phyloP scores from a whole-genome alignment of 1,140 invertebrate genomes.

The Caenorhabditis tropicalis region DNA sequence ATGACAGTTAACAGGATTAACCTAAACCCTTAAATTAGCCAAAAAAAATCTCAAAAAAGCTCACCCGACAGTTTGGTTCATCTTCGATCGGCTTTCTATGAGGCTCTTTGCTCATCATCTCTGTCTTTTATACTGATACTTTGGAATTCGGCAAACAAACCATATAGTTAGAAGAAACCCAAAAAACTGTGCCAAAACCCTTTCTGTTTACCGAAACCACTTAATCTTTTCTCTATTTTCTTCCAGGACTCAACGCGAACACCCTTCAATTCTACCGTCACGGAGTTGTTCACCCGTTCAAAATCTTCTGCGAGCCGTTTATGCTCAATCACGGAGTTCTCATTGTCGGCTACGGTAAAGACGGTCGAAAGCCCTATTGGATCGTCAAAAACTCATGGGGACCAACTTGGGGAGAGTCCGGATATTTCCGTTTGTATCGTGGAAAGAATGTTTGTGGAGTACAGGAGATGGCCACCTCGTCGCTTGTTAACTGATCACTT shows the following conservation, averaged over 20 bases:
- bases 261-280: constrained; percentile 97
- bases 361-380: constrained; percentile 86
- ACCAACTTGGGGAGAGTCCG: constrained; percentile 75
- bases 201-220: constrained; percentile 12
- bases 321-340: constrained; percentile 80
- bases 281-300: constrained; percentile 93
- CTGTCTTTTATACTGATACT: constrained; percentile 12
- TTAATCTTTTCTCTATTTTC: not conserved
- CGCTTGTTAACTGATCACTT: constrained; percentile 76
- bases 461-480: constrained; percentile 87
- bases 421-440: constrained; percentile 86
- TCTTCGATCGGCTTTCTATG: constrained; percentile 19
- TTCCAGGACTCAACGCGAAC: constrained; percentile 86
- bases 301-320: constrained; percentile 83
- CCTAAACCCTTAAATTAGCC: not conserved
- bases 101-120: not conserved
- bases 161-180: not conserved
- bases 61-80: constrained; percentile 23
- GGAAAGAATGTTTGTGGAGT: constrained; percentile 93
- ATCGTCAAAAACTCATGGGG: constrained; percentile 94
- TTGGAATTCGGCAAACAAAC: constrained; percentile 13
- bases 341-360: constrained; percentile 88
- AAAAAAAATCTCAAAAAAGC: not conserved
- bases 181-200: not conserved
- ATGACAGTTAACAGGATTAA: not conserved